Percentiles rank a stretch among this genome's conserved stretches.
These are phyloP conservation scores for Dicrurus megarhynchus DNA, from an alignment of 2,113 vertebrate species.

Conservation along the genomic window DNA sequence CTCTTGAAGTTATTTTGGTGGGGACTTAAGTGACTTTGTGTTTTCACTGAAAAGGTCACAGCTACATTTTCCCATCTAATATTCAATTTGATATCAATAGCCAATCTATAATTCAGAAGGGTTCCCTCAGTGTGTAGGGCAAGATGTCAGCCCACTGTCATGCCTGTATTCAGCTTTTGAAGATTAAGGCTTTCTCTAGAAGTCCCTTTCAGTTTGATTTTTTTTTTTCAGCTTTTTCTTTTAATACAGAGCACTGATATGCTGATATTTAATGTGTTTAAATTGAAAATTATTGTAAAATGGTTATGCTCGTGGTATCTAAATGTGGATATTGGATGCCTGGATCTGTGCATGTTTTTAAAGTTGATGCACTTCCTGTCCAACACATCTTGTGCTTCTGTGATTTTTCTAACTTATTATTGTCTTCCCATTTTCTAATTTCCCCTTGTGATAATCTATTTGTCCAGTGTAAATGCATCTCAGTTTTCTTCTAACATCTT, in stretches of 20 bases:
- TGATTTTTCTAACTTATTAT: not conserved
- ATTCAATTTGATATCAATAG: not conserved
- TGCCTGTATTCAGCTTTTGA: not conserved
- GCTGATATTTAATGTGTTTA: not conserved
- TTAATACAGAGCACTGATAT: not conserved
- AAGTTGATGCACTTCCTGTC: not conserved
- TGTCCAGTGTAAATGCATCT: not conserved
- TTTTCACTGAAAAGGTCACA: not conserved
- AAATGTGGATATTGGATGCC: not conserved
- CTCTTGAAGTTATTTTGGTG: not conserved
- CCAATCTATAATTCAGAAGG: not conserved
- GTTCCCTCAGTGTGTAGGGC: not conserved
- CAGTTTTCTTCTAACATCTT: not conserved
- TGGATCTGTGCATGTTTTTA: not conserved
- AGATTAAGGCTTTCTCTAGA: not conserved
- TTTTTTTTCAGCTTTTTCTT: not conserved
- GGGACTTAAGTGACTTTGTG: not conserved
- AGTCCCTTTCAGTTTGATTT: not conserved
- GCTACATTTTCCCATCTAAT: not conserved
- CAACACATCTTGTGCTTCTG: not conserved
- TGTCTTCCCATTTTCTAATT: not conserved
- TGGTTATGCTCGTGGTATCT: accelerated
- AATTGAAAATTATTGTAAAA: not conserved
- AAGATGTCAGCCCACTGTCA: not conserved
- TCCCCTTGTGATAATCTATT: not conserved